These are phyloP conservation scores for Aphelinus atriplicis DNA, from an alignment of 1,140 invertebrate species.

Conservation along the genomic window DNA sequence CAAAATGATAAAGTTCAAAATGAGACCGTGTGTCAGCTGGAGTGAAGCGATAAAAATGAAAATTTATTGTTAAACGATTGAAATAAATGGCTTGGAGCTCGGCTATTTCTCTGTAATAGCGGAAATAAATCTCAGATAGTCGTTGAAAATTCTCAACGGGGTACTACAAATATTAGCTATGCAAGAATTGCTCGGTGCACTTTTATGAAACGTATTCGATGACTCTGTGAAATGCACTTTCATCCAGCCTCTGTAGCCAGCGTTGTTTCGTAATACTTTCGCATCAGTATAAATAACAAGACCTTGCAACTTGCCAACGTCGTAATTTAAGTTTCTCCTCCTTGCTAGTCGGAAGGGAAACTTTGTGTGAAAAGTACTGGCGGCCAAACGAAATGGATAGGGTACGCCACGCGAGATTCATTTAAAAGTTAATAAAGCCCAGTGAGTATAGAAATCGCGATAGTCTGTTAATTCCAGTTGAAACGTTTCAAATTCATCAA, in stretches of 20 bases:
- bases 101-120: slow-evolving; percentile 13
- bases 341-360: slow-evolving; percentile 18
- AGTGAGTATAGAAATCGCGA: no score
- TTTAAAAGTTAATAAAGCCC: neutral
- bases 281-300: slow-evolving; percentile 30
- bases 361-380: neutral
- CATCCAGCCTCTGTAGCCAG: neutral
- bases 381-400: neutral
- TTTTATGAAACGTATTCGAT: slow-evolving; percentile 24
- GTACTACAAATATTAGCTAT: slow-evolving; percentile 9
- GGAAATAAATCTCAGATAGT: slow-evolving; percentile 9
- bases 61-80: slow-evolving; percentile 28
- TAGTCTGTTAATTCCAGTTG: no score
- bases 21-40: no score
- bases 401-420: neutral
- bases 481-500: no score
- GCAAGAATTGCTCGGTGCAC: neutral
- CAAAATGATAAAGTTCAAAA: no score
- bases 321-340: slow-evolving; percentile 27
- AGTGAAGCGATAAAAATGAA: neutral
- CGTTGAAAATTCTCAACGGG: slow-evolving; percentile 4
- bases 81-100: slow-evolving; percentile 18
- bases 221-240: slow-evolving; percentile 24
- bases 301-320: slow-evolving; percentile 26
- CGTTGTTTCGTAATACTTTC: slow-evolving; percentile 27